Evolutionary conservation across 2,888 invertebrate species (phyloP), one percentile per base, ranked within the genome.

Genomic region (Ochropleura leucogaster): DNA sequence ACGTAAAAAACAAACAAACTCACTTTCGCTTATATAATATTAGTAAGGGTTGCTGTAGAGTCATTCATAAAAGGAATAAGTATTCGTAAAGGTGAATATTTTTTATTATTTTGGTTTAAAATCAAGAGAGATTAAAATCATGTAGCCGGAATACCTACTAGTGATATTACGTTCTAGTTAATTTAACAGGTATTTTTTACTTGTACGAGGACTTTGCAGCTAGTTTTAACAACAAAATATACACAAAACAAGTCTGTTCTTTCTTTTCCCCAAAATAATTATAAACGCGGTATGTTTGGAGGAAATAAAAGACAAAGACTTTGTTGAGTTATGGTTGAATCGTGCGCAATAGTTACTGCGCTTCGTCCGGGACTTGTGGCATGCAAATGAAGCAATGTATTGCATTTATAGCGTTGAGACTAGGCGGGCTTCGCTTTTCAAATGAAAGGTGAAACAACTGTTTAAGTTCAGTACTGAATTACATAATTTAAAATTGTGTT

Each of bases 311-410:
- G 85, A 89, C 88, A 87, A 86, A 89, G 86, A 83, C 84, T 84
- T 79, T 75, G 85, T 78, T 77, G 86, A 90, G 82, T 91, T 91
- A 91, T 90, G 83, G 89, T 83, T 59, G 85, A 85, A 86, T 87
- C 92, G 91, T 92, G 92, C 86, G 88, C 88, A 82, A 77, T 85
- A 79, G 82, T 86, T 82, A 30, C 71, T 80, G 77, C 82, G 81
- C 82, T 71, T 78, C 75, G 83, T 83, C 73, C 65, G 76, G 72
- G 72, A 82, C 83, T 79, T 86, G 85, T 77, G 86, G 92, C 89
- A 92, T 91, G 90, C 87, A 89, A 91, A 92, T 92, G 90, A 89
- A 90, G 90, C 83, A 89, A 89, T 90, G 90, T 89, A 87, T 89
- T 89, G 83, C 87, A 87, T 90, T 91, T 90, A 89, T 88, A 84